A percentile compares a stretch with the other conserved stretches of the same genome.
phyloP scores from a whole-genome alignment of 92 coral and sea anemone genomes.

The Epizoanthus rinbou region DNA sequence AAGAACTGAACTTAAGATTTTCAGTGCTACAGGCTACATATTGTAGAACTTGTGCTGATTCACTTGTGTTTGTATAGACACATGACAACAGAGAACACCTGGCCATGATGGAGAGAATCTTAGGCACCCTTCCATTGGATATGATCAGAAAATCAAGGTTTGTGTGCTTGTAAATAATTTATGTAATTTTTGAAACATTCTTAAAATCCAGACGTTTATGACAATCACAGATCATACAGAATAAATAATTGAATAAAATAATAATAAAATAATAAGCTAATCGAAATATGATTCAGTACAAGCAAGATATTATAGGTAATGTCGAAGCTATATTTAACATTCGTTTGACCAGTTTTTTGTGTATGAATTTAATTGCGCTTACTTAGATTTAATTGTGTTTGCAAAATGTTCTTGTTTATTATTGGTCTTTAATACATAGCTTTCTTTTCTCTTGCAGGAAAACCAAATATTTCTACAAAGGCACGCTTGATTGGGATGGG shows the following conservation, averaged over 20 bases:
- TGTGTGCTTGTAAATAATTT: neutral
- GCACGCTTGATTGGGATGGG: conserved; percentile 96
- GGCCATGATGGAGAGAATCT: conserved; percentile 98
- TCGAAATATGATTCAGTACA: no score
- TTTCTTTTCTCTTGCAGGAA: conserved; percentile 56
- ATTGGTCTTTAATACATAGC: neutral
- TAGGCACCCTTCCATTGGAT: conserved; percentile 81
- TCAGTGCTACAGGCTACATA: neutral
- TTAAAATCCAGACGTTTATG: no score
- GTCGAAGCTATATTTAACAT: neutral
- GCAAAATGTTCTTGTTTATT: neutral
- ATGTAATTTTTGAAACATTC: no score
- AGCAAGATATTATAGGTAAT: no score
- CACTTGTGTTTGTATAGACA: conserved; percentile 56
- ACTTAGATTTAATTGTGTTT: neutral
- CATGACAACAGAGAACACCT: conserved; percentile 97
- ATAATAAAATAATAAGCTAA: no score
- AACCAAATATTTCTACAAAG: conserved; percentile 98
- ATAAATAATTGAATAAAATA: no score
- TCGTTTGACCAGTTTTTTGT: neutral
- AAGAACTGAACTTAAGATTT: neutral
- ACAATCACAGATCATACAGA: no score
- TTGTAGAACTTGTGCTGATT: neutral
- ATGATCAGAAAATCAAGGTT: conserved; percentile 91
- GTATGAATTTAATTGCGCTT: neutral